These are phyloP conservation scores for Andrena flavipes DNA, from an alignment of 2,888 invertebrate species.

Conservation along the genomic window DNA sequence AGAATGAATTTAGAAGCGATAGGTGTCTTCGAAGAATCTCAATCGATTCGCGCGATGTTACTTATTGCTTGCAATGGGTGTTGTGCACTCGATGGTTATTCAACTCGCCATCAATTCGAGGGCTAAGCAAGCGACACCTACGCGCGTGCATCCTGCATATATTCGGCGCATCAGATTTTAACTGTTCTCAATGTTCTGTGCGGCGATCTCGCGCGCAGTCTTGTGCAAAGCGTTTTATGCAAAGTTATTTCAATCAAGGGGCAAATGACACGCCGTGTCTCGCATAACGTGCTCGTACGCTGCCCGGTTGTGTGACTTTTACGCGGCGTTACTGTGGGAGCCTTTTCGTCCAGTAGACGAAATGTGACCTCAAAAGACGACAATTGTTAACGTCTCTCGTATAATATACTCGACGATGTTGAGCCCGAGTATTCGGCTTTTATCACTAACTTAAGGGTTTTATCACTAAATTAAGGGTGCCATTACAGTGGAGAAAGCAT, in stretches of 20 bases:
- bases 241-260: not conserved
- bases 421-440: not conserved
- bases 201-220: not conserved
- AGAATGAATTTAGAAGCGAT: not conserved
- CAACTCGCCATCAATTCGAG: not conserved
- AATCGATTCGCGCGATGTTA: not conserved
- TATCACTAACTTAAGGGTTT: no score
- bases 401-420: not conserved
- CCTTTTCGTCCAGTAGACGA: slow-evolving; percentile 1
- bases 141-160: not conserved
- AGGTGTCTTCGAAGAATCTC: slow-evolving; percentile 15
- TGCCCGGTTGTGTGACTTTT: not conserved
- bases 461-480: not conserved
- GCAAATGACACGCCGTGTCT: not conserved
- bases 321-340: slow-evolving; percentile 24
- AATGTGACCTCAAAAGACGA: slow-evolving; percentile 13
- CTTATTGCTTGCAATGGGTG: not conserved
- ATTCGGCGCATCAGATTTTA: not conserved
- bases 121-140: slow-evolving; percentile 13
- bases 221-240: not conserved
- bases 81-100: not conserved
- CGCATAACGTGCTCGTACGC: not conserved
- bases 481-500: not conserved
- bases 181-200: not conserved
- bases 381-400: not conserved